Evolutionary conservation across 2,113 vertebrate genomes (phyloP).

Genomic region (Todiramphus saurophagus): DNA sequence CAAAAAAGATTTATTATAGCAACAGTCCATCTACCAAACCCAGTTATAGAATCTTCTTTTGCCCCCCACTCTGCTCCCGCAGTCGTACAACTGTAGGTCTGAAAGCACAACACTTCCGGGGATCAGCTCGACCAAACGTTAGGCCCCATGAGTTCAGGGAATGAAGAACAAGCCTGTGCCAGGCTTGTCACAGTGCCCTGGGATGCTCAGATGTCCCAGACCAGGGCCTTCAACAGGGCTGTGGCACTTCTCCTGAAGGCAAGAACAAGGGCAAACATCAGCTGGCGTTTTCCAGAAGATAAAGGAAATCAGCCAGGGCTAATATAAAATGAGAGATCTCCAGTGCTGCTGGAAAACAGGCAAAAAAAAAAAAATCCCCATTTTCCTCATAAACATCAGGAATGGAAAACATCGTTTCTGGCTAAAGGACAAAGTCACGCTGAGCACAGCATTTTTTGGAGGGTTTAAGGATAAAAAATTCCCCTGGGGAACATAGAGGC

Average conservation of each 20-base stretch:
- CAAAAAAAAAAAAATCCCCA: too few species aligned
- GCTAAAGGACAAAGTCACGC: not conserved
- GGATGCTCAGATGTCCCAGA: not conserved
- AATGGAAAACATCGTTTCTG: accelerated
- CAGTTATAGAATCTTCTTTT: accelerated
- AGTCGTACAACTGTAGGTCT: accelerated
- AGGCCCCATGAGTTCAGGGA: not conserved
- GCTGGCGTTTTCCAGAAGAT: not conserved
- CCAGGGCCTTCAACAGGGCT: accelerated
- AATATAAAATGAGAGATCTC: not conserved
- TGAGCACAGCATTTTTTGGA: accelerated
- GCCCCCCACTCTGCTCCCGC: accelerated
- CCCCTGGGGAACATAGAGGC: accelerated
- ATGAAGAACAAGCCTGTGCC: not conserved
- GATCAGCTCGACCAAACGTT: not conserved
- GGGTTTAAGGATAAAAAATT: too few species aligned
- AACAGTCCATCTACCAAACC: not conserved
- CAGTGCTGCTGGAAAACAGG: not conserved
- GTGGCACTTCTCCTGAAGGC: accelerated
- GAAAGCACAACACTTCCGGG: not conserved
- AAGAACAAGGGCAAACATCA: accelerated
- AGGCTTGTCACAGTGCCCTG: accelerated
- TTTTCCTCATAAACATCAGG: not conserved
- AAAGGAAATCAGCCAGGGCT: not conserved
- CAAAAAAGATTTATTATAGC: not conserved